Evolutionary conservation across 2,888 invertebrate species (phyloP).

Genomic region (Cheilosia vulpina): DNA sequence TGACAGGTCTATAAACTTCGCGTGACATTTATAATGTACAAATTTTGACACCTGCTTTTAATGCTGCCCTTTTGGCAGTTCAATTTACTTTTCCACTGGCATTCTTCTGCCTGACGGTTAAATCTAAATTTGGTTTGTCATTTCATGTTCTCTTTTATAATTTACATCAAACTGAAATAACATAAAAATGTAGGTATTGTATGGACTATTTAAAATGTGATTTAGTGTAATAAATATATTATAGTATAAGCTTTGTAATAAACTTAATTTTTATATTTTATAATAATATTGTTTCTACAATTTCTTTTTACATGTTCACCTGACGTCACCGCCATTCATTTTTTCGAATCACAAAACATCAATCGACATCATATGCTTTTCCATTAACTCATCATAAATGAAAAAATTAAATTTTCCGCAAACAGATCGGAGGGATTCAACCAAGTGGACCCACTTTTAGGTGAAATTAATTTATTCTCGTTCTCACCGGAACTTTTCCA

Average conservation of each 20-base stretch:
- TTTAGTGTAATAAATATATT: slow-evolving; percentile 12
- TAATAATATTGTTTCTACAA: not conserved
- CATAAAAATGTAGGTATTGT: not conserved
- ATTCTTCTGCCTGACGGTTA: no score
- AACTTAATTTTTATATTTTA: slow-evolving; percentile 9
- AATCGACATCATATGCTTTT: slow-evolving; percentile 34
- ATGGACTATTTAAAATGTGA: slow-evolving; percentile 4
- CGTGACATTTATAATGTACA: no score
- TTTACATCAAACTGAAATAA: not conserved
- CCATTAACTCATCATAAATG: slow-evolving; percentile 17
- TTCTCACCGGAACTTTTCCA: slow-evolving; percentile 76
- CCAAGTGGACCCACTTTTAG: slow-evolving; percentile 30
- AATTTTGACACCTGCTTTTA: no score
- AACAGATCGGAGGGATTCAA: slow-evolving; percentile 29
- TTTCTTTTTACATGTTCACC: slow-evolving; percentile 54
- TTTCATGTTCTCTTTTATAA: not conserved
- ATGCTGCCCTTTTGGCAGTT: no score
- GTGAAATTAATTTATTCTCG: slow-evolving; percentile 58
- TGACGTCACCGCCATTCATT: slow-evolving; percentile 36
- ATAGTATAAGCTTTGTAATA: slow-evolving; percentile 17
- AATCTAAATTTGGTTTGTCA: no score
- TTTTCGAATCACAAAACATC: slow-evolving; percentile 15
- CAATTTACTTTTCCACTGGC: no score
- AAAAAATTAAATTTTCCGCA: slow-evolving; percentile 4
- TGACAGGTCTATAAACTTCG: no score